Base-by-base conservation (phyloP, 2,113 vertebrate species). In the Trichomycterus rosablanca region DNA sequence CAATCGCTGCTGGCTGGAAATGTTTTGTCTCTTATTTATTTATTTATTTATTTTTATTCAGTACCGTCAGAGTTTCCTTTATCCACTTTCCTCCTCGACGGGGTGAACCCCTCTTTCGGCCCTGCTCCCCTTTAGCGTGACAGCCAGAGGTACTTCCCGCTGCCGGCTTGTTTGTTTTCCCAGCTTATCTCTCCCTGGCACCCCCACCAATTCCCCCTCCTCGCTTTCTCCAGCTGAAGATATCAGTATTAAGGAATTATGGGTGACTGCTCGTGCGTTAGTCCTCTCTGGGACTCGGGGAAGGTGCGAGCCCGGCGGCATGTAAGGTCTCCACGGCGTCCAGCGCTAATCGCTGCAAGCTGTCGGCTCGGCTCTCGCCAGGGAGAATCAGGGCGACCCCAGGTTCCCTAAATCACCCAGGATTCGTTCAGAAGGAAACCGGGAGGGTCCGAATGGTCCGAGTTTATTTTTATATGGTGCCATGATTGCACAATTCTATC, bases 341-440 rank as follows among this genome's bases (percentile, higher is more conserved):
- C 77, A 80, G 78, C 74, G 71, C 80, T 87, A 87, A 87, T 86
- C 75, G 80, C 78, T 84, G 68, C 82, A 86, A 86, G 84, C 83
- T 87, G 86, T 81, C 82, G 78, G 81, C 78, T 66, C 63, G 77
- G 44, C 77, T 5, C 12, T 40, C 18, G 44, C 23, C 37, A 24
- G 50, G 71, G 69, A 66, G 72, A 68, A 76, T 65, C 74, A 53
- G 50, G 50, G 19, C 60, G 53, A 50, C 61, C 62, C 51, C 62
- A 30, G 28, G 16, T 32, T 28, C 8, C 30, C 30, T 12, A 16
- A n/a, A n/a, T n/a, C n/a, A n/a, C n/a, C n/a, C n/a, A n/a, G n/a
- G n/a, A n/a, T n/a, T n/a, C n/a, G n/a, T n/a, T n/a, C n/a, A n/a
- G n/a, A n/a, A n/a, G n/a, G n/a, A n/a, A n/a, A n/a, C n/a, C n/a